Evolutionary conservation across 2,888 invertebrate genomes (phyloP).

Genomic region (Drosophila monieri): DNA sequence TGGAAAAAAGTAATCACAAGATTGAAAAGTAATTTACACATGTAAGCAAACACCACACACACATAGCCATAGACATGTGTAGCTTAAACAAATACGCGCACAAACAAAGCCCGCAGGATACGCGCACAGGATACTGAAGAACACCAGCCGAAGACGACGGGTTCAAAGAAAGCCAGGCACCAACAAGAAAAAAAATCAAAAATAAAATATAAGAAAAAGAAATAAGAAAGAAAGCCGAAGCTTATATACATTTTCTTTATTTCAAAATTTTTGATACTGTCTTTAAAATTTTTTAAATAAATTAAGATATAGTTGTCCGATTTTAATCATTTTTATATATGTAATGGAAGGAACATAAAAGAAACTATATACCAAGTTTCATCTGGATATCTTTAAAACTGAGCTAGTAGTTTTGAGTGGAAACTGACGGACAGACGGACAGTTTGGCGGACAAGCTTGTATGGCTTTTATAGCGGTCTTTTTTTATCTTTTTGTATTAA

Average conservation of each 20-base stretch:
- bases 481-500: too few relatives aligned
- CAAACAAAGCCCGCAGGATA: constrained; percentile 78
- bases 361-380: not conserved
- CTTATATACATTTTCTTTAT: not conserved
- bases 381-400: not conserved
- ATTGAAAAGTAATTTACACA: constrained; percentile 79
- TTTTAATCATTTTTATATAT: not conserved
- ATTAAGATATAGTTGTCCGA: not conserved
- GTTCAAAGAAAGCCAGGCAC: constrained; percentile 52
- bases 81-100: constrained; percentile 63
- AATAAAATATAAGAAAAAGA: not conserved
- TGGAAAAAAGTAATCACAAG: constrained; percentile 75
- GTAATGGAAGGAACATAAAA: not conserved
- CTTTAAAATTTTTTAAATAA: not conserved
- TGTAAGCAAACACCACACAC: constrained; percentile 72
- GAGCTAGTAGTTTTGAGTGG: not conserved
- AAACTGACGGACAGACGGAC: too few relatives aligned
- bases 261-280: too few relatives aligned
- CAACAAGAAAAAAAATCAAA: constrained; percentile 19
- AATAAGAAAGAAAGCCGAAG: not conserved
- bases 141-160: constrained; percentile 29
- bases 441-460: too few relatives aligned
- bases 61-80: constrained; percentile 19
- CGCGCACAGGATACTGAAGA: constrained; percentile 28
- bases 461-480: too few relatives aligned